phyloP scores from a whole-genome alignment of 2,797 vertebrate genomes.

The Alauda arvensis region DNA sequence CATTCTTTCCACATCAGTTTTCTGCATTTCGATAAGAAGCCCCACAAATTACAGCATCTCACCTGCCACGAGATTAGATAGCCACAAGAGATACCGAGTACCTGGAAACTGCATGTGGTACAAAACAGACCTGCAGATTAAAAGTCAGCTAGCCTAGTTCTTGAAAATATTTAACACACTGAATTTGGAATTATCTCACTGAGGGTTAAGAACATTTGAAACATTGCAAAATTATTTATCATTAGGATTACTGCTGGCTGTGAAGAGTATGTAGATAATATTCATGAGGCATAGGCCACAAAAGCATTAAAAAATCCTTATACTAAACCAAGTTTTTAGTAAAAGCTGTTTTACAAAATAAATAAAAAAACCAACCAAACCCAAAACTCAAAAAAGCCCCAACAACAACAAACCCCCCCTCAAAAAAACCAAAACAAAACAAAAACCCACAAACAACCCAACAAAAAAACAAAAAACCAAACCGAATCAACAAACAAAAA shows the following conservation, averaged over 20 bases:
- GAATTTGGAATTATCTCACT: neutral
- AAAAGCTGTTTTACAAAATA: neutral
- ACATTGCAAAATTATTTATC: neutral
- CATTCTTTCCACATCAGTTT: conserved; percentile 26
- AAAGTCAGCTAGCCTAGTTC: neutral
- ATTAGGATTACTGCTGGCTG: neutral
- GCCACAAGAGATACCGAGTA: neutral
- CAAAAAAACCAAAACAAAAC: neutral
- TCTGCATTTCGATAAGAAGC: neutral
- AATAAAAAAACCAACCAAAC: too few relatives aligned
- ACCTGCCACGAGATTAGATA: conserved; percentile 14
- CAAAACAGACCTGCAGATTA: neutral
- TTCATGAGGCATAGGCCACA: neutral
- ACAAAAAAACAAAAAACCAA: too few relatives aligned
- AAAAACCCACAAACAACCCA: too few relatives aligned
- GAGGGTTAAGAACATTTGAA: neutral
- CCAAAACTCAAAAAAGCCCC: too few relatives aligned
- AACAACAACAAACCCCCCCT: too few relatives aligned
- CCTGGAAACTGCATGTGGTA: neutral
- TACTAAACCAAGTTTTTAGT: neutral
- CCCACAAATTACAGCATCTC: conserved; percentile 18
- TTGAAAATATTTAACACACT: neutral
- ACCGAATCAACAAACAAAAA: neutral
- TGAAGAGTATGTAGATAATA: neutral
- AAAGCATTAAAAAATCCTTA: neutral